Percentiles rank a stretch among this genome's conserved stretches.
These are phyloP conservation scores for Teleiodes luculella DNA, from an alignment of 2,888 invertebrate species.

Conservation along the genomic window DNA sequence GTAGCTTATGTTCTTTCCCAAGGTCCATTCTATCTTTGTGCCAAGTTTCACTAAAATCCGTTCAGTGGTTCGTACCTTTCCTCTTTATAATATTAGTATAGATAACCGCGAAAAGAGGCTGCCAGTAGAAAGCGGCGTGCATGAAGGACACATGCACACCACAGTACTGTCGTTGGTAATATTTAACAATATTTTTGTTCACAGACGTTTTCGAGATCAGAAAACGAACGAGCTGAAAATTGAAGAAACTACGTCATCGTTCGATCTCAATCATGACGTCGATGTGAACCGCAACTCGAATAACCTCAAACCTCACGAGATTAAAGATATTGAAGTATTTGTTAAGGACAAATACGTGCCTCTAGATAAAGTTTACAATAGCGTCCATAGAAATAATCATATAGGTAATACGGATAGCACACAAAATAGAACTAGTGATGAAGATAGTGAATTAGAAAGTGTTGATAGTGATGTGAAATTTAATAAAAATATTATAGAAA, in stretches of 20 bases:
- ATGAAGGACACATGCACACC: no score
- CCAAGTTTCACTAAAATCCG: no score
- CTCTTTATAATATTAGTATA: no score
- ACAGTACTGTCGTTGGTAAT: no score
- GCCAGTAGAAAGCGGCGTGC: no score
- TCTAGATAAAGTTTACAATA: slow-evolving; percentile 29
- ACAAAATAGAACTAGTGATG: slow-evolving; percentile 4
- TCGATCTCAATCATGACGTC: slow-evolving; percentile 59
- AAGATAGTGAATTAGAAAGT: slow-evolving; percentile 8
- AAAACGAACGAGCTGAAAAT: background rate
- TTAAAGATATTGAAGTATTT: slow-evolving; percentile 48
- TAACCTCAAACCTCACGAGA: slow-evolving; percentile 41
- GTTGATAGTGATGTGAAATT: background rate
- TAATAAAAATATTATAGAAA: background rate
- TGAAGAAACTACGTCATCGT: background rate
- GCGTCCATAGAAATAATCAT: slow-evolving; percentile 7
- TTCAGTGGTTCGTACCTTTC: no score
- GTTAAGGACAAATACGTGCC: slow-evolving; percentile 44
- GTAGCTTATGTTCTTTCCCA: no score
- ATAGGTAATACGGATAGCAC: slow-evolving; percentile 12
- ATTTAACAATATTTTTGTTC: no score
- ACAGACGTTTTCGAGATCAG: background rate
- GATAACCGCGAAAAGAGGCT: no score
- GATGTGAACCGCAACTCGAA: slow-evolving; percentile 54
- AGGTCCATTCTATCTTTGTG: no score